Evolutionary conservation across 2,888 invertebrate genomes (phyloP).

Genomic region (Hirtodrosophila cameraria): DNA sequence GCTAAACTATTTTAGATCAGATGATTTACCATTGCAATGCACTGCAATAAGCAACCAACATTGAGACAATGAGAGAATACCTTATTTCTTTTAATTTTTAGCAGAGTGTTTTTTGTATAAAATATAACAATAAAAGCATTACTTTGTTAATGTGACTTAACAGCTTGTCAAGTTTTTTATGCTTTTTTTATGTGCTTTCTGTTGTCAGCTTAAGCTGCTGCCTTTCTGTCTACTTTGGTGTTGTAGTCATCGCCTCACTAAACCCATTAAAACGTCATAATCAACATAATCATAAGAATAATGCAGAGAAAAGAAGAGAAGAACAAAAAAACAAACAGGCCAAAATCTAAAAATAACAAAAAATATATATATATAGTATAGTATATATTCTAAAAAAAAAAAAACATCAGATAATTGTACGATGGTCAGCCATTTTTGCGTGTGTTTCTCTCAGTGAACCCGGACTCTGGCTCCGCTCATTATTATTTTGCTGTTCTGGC

Average conservation of each 20-base stretch:
- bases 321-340: slow-evolving; percentile 1
- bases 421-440: slow-evolving; percentile 63
- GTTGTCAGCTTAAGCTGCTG: slow-evolving; percentile 67
- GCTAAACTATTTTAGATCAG: no score
- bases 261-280: slow-evolving; percentile 77
- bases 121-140: slow-evolving; percentile 18
- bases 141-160: slow-evolving; percentile 50
- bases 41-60: neutral
- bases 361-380: neutral
- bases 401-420: slow-evolving; percentile 43
- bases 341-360: slow-evolving; percentile 9
- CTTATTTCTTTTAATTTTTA: slow-evolving; percentile 9
- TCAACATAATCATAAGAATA: slow-evolving; percentile 74
- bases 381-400: slow-evolving; percentile 5
- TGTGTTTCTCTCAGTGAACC: slow-evolving; percentile 1
- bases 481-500: slow-evolving; percentile 71
- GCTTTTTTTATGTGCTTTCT: slow-evolving; percentile 50
- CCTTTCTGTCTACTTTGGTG: slow-evolving; percentile 19
- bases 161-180: slow-evolving; percentile 54
- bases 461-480: slow-evolving; percentile 46
- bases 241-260: slow-evolving; percentile 51
- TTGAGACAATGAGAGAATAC: neutral
- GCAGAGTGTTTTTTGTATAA: neutral
- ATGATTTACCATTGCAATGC: no score
- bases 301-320: slow-evolving; percentile 48